Evolutionary conservation across 2,113 vertebrate species (phyloP), one percentile per base, ranked within the genome.

Genomic region (Pedetes capensis): DNA sequence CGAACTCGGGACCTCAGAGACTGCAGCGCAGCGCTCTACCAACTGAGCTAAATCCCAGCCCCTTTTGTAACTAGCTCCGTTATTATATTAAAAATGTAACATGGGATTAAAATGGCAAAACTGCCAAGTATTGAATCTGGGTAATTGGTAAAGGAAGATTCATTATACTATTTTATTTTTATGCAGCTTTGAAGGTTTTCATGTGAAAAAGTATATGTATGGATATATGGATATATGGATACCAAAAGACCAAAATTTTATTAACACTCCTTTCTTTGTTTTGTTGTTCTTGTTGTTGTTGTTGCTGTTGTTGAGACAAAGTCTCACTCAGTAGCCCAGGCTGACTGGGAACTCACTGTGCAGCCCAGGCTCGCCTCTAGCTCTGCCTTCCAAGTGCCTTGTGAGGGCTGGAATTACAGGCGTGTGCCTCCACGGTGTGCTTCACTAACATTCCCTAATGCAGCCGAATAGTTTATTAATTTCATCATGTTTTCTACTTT

Each of bases 201-300:
- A 75, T 68, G 63, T 83, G 49, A 59, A 66, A 83, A 78, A 82
- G 14, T 64, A 42, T 91, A 42, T 29, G 32, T 39, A 37, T 27
- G 44, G 39, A 47, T 71, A 14, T 16, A 51, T 79, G 34, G 59
- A 34, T 64, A 17, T 93, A 34, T 44, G 18, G 68, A 42, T 84
- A 83, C 74, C 32, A 63, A n/a, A 82, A 12, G 39, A 47, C 74
- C 72, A 85, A 47, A 69, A n/a, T 75, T 86, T 94, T 63, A 14
- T 68, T 91, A 86, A 91, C 39, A 87, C 37, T n/a, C n/a, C 66
- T 69, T 69, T 92, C 17, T 93, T 37, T n/a, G n/a, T n/a, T n/a
- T n/a, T n/a, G n/a, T n/a, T n/a, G n/a, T n/a, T n/a, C n/a, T n/a
- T n/a, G n/a, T n/a, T n/a, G n/a, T n/a, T n/a, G n/a, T n/a, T n/a